Conservation (phyloP, 2,888 invertebrate genomes). For the Cheilosia impressa region DNA sequence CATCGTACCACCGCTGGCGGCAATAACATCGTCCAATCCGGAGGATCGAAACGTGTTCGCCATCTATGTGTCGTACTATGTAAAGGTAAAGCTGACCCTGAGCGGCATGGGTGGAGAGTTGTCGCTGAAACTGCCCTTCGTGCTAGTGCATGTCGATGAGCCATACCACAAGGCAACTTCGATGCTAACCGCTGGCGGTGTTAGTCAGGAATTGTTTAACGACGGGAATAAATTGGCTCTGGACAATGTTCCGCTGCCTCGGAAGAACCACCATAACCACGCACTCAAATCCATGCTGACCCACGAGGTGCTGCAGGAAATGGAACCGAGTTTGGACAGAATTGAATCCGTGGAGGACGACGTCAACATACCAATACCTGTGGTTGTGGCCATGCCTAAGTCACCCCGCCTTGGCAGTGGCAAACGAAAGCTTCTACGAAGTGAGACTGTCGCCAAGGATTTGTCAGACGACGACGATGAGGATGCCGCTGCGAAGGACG, state of each 20-base stretch:
- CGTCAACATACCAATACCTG: constrained; percentile 77
- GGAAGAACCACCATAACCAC: constrained; percentile 74
- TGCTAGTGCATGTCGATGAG: constrained; percentile 87
- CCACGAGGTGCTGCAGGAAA: constrained; percentile 36
- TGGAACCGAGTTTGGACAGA: constrained; percentile 76
- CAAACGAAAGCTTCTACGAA: constrained; percentile 79
- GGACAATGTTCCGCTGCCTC: constrained; percentile 79
- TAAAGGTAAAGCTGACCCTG: constrained; percentile 92
- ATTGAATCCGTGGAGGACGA: constrained; percentile 80
- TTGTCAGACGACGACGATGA: constrained; percentile 78
- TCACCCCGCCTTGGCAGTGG: constrained; percentile 50
- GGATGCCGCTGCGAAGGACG: constrained; percentile 32
- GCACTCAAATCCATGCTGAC: constrained; percentile 23
- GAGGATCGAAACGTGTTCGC: constrained; percentile 93
- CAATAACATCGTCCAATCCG: constrained; percentile 29
- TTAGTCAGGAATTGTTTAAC: constrained; percentile 32
- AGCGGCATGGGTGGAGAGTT: constrained; percentile 93
- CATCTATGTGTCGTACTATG: constrained; percentile 95
- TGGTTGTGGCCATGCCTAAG: constrained; percentile 41
- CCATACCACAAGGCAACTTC: constrained; percentile 75
- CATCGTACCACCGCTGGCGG: constrained; percentile 77
- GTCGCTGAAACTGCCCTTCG: constrained; percentile 91
- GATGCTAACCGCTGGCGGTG: constrained; percentile 44
- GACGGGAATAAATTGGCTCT: constrained; percentile 77
- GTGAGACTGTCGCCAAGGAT: constrained; percentile 81